Evolutionary conservation across 1,140 invertebrate species (phyloP), one percentile per base, ranked within the genome.

Genomic region (Cyphomyrmex costatus): DNA sequence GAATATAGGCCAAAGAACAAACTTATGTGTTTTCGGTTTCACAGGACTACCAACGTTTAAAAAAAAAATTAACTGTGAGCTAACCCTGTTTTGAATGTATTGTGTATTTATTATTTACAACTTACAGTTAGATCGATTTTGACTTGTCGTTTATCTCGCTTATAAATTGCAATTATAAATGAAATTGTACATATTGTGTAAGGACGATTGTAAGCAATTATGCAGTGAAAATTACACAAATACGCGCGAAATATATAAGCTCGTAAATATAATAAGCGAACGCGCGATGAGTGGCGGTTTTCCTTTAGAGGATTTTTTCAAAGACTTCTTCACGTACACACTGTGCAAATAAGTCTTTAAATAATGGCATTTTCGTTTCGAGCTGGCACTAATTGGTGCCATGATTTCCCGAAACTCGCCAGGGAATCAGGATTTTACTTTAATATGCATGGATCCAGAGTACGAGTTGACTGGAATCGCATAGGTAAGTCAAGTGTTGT

Each of bases 341-440:
- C 14, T 53, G 0, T 56, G 19, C 74, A 56, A 85, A 16, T 14
- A 88, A 8, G 61, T 33, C 33, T 85, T 8, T 73, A 77, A 60
- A 70, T 51, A 87, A 95, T 95, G 94, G 93, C 94, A 78, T 95
- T 94, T 95, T 95, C 96, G 65, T 95, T 95, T 83, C 96, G 95
- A 92, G 94, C 95, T 24, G 95, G 96, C 42, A 96, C 95, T 33
- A 96, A 96, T 90, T 95, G 96, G 93, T 96, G 96, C 90, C 96
- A 96, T 87, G 96, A 97, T 93, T 97, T 97, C 93, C 96, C 96
- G n/a, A 96, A 96, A 89, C 90, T 97, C 36, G 96, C 96, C 33
- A 96, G 96, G 91, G 96, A 97, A 89, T 96, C 96, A 33, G 96
- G 97, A 16, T 97, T 97, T 93, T 95, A 95, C 76, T 97, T 97